phyloP scores from a whole-genome alignment of 2,888 invertebrate species.

The Epistrophe eligans region DNA sequence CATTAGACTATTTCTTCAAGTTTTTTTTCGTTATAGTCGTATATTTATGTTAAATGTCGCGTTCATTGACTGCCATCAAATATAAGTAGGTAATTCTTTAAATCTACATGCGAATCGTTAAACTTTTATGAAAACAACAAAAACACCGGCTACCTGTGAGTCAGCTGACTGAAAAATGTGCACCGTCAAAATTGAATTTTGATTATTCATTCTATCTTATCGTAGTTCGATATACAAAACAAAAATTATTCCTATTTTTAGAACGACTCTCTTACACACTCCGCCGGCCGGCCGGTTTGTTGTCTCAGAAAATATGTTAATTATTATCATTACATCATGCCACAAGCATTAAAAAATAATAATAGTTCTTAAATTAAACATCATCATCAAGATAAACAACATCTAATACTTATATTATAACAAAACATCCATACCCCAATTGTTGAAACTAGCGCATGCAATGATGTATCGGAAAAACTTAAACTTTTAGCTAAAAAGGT shows the following conservation, averaged over 20 bases:
- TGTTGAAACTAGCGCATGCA: conserved; percentile 81
- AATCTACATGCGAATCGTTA: not conserved
- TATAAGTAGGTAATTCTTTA: not conserved
- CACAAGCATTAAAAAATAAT: not conserved
- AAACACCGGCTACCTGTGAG: not conserved
- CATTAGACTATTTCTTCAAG: no score
- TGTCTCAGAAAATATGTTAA: not conserved
- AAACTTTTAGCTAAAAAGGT: conserved; percentile 80
- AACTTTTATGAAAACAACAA: not conserved
- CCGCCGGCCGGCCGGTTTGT: not conserved
- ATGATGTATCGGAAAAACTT: conserved; percentile 81
- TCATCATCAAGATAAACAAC: not conserved
- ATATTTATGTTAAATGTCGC: not conserved
- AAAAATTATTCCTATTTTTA: not conserved
- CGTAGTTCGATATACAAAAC: not conserved
- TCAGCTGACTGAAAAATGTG: not conserved
- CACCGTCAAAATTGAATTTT: not conserved
- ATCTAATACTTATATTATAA: not conserved
- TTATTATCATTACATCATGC: not conserved
- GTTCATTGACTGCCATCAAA: not conserved
- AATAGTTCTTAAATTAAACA: not conserved
- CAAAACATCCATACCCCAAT: conserved; percentile 79
- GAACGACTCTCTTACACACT: not conserved
- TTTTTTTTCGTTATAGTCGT: no score
- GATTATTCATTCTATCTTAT: conserved; percentile 7